Percentiles rank a stretch among this genome's conserved stretches.
Conservation (phyloP, 2,797 vertebrate genomes). For the Ceyx erithaca region DNA sequence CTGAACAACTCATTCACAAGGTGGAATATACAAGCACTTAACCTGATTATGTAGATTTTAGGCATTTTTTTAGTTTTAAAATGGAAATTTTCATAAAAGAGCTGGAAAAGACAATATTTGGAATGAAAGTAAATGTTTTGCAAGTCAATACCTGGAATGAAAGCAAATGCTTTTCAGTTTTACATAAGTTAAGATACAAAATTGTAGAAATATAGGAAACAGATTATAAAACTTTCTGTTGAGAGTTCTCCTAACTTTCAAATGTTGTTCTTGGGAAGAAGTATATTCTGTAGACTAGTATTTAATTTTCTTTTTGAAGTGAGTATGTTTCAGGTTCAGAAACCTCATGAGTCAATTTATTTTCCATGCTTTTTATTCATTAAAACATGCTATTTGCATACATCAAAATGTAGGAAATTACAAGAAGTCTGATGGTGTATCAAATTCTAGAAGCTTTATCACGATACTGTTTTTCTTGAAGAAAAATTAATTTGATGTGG, state of each 20-base stretch:
- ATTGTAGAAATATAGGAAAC: not conserved
- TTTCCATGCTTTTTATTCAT: not conserved
- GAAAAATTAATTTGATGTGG: not conserved
- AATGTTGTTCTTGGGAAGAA: not conserved
- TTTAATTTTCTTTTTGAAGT: not conserved
- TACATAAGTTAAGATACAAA: not conserved
- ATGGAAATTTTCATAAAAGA: not conserved
- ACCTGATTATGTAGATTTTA: not conserved
- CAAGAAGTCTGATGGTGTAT: not conserved
- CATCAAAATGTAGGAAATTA: not conserved
- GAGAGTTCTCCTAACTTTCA: not conserved
- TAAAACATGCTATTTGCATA: not conserved
- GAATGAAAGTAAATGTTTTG: not conserved
- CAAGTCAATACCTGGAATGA: not conserved
- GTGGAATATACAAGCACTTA: not conserved
- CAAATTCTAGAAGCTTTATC: not conserved
- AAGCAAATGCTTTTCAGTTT: not conserved
- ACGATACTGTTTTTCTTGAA: not conserved
- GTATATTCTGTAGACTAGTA: not conserved
- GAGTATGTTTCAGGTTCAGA: not conserved
- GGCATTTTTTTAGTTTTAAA: not conserved
- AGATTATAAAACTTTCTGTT: not conserved
- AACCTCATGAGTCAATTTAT: not conserved
- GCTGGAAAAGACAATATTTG: not conserved
- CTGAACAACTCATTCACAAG: not conserved